Percentiles rank a stretch among this genome's conserved stretches.
These are phyloP conservation scores for Parnassius mnemosyne DNA, from an alignment of 2,888 invertebrate species.

Conservation along the genomic window DNA sequence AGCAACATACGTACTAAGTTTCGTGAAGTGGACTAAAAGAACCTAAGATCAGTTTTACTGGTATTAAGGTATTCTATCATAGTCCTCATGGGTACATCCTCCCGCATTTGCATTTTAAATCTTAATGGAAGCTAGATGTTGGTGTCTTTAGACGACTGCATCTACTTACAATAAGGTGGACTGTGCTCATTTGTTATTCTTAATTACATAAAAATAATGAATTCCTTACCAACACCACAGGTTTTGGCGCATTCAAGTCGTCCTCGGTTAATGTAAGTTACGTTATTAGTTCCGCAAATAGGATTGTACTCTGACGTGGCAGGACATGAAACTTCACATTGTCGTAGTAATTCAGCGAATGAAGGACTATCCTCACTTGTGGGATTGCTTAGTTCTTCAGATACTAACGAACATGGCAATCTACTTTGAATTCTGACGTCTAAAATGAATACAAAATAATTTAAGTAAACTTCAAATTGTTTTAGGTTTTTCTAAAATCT, in stretches of 20 bases:
- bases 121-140: too few species aligned
- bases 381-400: not conserved
- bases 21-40: not conserved
- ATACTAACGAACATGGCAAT: conserved; percentile 27
- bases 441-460: conserved; percentile 17
- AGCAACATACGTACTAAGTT: too few species aligned
- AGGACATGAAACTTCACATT: conserved; percentile 41
- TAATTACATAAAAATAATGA: not conserved
- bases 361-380: conserved; percentile 2
- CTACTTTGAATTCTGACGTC: conserved; percentile 28
- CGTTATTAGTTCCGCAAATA: conserved; percentile 53
- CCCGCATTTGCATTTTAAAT: too few species aligned
- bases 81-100: too few species aligned
- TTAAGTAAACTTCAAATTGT: too few species aligned
- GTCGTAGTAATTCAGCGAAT: not conserved
- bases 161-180: too few species aligned
- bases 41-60: too few species aligned
- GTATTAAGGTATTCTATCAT: too few species aligned
- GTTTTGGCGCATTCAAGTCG: conserved; percentile 49
- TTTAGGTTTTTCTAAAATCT: too few species aligned
- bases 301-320: conserved; percentile 57
- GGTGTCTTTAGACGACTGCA: too few species aligned
- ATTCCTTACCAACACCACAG: conserved; percentile 53
- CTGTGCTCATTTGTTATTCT: too few species aligned
- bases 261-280: conserved; percentile 50